phyloP scores from a whole-genome alignment of 2,888 invertebrate species.

The Microctonus brassicae region DNA sequence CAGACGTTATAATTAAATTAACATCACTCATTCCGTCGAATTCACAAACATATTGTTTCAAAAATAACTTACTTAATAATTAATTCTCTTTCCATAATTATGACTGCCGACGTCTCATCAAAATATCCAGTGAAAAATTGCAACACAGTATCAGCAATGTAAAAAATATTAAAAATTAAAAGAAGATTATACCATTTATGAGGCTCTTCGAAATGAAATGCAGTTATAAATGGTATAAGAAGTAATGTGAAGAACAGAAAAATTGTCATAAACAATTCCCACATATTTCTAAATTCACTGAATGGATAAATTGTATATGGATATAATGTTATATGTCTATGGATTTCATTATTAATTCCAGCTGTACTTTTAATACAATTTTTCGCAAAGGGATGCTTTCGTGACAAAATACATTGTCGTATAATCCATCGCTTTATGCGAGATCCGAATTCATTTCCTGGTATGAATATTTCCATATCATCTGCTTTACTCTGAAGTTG shows the following conservation, averaged over 20 bases:
- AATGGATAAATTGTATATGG: slow-evolving; percentile 68
- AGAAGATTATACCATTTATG: slow-evolving; percentile 46
- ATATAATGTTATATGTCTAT: slow-evolving; percentile 59
- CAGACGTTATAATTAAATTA: slow-evolving; percentile 20
- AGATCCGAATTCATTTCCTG: slow-evolving; percentile 39
- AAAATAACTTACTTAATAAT: slow-evolving; percentile 51
- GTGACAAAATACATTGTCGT: slow-evolving; percentile 49
- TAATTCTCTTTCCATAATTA: slow-evolving; percentile 57
- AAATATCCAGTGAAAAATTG: slow-evolving; percentile 66
- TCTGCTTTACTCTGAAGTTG: slow-evolving; percentile 44
- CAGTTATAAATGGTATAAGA: slow-evolving; percentile 58
- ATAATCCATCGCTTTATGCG: slow-evolving; percentile 52
- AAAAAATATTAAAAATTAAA: slow-evolving; percentile 54
- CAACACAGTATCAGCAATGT: slow-evolving; percentile 59
- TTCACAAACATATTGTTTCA: background rate
- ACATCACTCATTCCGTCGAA: background rate
- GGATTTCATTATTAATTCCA: slow-evolving; percentile 64
- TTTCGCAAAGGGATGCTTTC: slow-evolving; percentile 53
- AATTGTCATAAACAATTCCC: slow-evolving; percentile 63
- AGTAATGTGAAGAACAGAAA: slow-evolving; percentile 57
- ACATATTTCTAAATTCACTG: slow-evolving; percentile 63
- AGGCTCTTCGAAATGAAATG: slow-evolving; percentile 55
- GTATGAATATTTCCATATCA: slow-evolving; percentile 39
- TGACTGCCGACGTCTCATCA: slow-evolving; percentile 53
- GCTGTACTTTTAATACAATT: slow-evolving; percentile 61